Evolutionary conservation across 2,113 vertebrate species (phyloP).

Genomic region (Chionomys nivalis): DNA sequence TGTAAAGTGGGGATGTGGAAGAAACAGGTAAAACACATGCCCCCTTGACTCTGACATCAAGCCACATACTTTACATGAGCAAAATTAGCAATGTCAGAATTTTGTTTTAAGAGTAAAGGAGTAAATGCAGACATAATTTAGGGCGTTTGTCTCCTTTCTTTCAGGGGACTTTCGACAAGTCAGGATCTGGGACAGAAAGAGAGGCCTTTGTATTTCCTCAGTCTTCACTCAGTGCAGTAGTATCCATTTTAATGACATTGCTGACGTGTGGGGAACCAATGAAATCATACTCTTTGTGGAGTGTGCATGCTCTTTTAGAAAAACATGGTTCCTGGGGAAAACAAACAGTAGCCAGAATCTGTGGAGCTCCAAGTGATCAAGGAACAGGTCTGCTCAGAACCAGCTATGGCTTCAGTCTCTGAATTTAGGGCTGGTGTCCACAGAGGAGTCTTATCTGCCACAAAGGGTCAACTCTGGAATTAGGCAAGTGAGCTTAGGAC

Average conservation of each 20-base stretch:
- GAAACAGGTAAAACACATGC: not conserved
- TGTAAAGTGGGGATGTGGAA: not conserved
- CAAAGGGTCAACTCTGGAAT: not conserved
- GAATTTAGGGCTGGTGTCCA: not conserved
- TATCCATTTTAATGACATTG: slow-evolving; percentile 33
- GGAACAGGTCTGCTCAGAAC: slow-evolving; percentile 30
- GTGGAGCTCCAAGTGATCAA: not conserved
- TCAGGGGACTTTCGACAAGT: slow-evolving; percentile 79
- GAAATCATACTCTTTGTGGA: slow-evolving; percentile 43
- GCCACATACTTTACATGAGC: slow-evolving; percentile 51
- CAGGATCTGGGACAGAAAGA: slow-evolving; percentile 49
- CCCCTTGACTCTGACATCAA: slow-evolving; percentile 53
- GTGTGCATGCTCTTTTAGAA: slow-evolving; percentile 47
- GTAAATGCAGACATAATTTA: slow-evolving; percentile 48
- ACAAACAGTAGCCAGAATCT: slow-evolving; percentile 37
- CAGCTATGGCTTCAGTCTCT: not conserved
- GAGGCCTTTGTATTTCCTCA: not conserved
- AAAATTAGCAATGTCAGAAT: slow-evolving; percentile 20
- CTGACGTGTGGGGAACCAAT: not conserved
- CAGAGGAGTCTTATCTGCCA: not conserved
- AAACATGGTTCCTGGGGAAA: slow-evolving; percentile 34
- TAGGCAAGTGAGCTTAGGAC: not conserved
- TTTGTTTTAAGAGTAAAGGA: slow-evolving; percentile 41
- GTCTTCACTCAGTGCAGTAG: not conserved
- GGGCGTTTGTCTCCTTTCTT: slow-evolving; percentile 56